A percentile compares a stretch with the other conserved stretches of the same genome.
Evolutionary conservation across 2,113 vertebrate species (phyloP).

Genomic region (Mesoclemmys tuberculata): DNA sequence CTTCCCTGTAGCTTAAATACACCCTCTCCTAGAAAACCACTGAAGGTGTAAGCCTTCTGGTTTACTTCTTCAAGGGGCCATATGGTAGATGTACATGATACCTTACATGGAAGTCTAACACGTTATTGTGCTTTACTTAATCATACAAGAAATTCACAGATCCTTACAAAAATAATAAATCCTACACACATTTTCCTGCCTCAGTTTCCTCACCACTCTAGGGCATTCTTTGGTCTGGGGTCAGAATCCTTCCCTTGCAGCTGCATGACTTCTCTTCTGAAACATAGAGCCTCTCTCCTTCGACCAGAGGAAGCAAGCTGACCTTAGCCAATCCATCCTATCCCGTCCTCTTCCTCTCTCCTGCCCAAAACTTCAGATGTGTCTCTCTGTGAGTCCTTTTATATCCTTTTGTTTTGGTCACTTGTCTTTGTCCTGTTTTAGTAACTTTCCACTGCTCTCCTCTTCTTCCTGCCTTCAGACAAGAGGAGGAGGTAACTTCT

Average conservation of each 20-base stretch:
- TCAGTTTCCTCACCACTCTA: neutral
- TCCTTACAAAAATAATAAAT: neutral
- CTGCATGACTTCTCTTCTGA: neutral
- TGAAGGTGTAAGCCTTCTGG: neutral
- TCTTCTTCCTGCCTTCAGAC: too few relatives aligned
- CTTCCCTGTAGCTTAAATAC: neutral
- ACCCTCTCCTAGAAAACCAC: too few relatives aligned
- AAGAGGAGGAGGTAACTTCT: too few relatives aligned
- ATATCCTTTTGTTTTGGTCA: neutral
- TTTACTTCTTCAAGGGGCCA: neutral
- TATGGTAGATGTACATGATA: neutral
- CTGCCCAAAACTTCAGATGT: neutral
- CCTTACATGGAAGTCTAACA: neutral
- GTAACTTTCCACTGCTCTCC: neutral
- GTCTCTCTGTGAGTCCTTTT: neutral
- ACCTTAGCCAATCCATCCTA: neutral
- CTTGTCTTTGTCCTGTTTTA: neutral
- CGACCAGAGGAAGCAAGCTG: neutral
- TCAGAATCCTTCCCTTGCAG: neutral
- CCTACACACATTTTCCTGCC: neutral
- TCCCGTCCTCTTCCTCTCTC: neutral
- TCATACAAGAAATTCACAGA: neutral
- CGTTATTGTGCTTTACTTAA: neutral
- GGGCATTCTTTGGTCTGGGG: neutral
- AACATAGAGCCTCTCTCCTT: neutral